Percentiles rank a stretch among this genome's conserved stretches.
phyloP scores from a whole-genome alignment of 2,113 vertebrate species.

The Paramormyrops kingsleyae region DNA sequence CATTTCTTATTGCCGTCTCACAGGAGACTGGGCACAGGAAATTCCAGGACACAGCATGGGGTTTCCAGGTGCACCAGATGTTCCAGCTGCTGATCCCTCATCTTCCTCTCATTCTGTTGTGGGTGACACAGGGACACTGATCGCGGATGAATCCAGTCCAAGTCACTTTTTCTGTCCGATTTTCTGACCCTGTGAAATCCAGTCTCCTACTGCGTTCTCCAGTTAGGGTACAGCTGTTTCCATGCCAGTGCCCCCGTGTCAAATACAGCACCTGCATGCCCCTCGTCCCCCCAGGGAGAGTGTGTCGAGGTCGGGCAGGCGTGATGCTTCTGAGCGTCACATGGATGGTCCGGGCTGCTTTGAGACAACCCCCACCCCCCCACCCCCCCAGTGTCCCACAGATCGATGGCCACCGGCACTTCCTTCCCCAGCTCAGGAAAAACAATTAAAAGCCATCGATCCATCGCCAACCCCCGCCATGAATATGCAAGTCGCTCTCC shows the following conservation, averaged over 20 bases:
- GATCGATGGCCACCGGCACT: conserved; percentile 96
- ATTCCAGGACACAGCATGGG: not conserved
- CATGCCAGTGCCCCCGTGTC: not conserved
- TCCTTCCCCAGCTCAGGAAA: conserved; percentile 95
- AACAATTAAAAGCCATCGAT: conserved; percentile 99
- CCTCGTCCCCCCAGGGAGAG: not conserved
- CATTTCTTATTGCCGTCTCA: not conserved
- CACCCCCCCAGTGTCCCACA: conserved; percentile 48
- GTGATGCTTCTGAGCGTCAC: not conserved
- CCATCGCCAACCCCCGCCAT: conserved; percentile 68
- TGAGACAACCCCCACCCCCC: not conserved
- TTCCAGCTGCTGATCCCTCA: not conserved
- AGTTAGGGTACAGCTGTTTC: not conserved
- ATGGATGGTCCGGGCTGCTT: not conserved
- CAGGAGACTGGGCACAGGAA: not conserved
- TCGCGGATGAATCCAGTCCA: not conserved
- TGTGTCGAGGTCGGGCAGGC: not conserved
- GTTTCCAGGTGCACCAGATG: not conserved
- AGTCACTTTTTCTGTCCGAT: not conserved
- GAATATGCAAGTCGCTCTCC: conserved; percentile 99
- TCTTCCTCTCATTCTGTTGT: not conserved
- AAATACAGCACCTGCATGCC: not conserved
- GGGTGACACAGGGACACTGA: not conserved
- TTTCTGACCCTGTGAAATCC: not conserved
- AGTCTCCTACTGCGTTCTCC: not conserved